These are phyloP conservation scores for Lamproptera curius DNA, from an alignment of 2,888 invertebrate species.

Conservation along the genomic window DNA sequence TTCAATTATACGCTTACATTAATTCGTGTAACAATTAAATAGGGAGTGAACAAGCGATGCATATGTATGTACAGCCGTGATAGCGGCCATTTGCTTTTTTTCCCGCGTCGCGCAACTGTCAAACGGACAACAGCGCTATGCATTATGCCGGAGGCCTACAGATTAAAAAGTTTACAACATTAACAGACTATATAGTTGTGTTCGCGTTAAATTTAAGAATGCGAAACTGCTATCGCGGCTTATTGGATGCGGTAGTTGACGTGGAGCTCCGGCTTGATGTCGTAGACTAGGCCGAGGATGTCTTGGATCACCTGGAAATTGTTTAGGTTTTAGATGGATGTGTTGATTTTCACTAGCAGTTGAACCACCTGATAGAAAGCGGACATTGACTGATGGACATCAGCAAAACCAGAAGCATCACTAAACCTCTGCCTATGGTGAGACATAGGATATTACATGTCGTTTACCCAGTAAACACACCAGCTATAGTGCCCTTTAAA, in stretches of 20 bases:
- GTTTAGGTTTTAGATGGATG: too few species aligned
- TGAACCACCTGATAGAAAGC: too few species aligned
- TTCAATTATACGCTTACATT: slow-evolving; percentile 33
- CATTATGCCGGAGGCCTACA: slow-evolving; percentile 30
- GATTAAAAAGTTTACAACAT: slow-evolving; percentile 42
- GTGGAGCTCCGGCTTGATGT: slow-evolving; percentile 96
- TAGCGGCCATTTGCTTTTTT: slow-evolving; percentile 25
- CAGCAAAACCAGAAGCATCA: too few species aligned
- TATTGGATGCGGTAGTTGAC: slow-evolving; percentile 84
- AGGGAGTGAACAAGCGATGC: slow-evolving; percentile 32
- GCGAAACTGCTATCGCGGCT: slow-evolving; percentile 30
- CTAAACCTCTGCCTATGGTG: too few species aligned
- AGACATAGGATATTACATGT: too few species aligned
- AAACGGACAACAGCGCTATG: slow-evolving; percentile 14
- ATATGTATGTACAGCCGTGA: slow-evolving; percentile 34
- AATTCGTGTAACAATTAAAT: slow-evolving; percentile 31
- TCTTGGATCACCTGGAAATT: slow-evolving; percentile 86
- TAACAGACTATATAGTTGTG: slow-evolving; percentile 49
- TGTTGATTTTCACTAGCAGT: too few species aligned
- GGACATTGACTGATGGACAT: too few species aligned
- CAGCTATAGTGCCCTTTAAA: too few species aligned
- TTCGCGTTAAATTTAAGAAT: slow-evolving; percentile 35
- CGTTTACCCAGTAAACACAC: too few species aligned
- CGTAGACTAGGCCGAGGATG: slow-evolving; percentile 90
- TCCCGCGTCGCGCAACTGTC: slow-evolving; percentile 23